Evolutionary conservation across 1,140 invertebrate species (phyloP).

Genomic region (Kradibia gibbosae): DNA sequence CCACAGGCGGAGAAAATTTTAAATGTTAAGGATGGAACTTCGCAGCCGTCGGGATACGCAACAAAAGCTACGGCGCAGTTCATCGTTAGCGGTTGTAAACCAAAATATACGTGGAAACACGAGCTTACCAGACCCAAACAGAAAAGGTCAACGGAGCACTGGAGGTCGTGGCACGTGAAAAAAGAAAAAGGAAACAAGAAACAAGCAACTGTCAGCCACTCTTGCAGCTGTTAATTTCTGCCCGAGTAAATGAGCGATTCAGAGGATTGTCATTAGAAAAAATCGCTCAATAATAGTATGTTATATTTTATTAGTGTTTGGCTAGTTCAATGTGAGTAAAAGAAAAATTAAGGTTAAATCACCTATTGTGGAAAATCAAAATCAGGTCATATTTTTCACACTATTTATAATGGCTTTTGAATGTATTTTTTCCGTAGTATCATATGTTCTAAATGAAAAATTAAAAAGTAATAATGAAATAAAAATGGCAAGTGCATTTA

Average conservation of each 20-base stretch:
- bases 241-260: background rate
- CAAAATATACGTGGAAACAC: conserved; percentile 10
- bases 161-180: background rate
- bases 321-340: background rate
- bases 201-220: background rate
- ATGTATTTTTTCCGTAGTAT: background rate
- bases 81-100: background rate
- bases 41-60: background rate
- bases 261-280: background rate
- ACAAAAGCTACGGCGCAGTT: background rate
- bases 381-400: background rate
- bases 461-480: too few species aligned
- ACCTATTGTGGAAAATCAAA: background rate
- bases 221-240: conserved; percentile 7
- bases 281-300: background rate
- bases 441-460: too few species aligned
- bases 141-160: conserved; percentile 14
- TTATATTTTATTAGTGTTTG: background rate
- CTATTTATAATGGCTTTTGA: background rate
- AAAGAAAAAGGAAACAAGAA: background rate
- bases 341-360: background rate
- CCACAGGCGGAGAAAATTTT: background rate
- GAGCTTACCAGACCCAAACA: conserved; percentile 7
- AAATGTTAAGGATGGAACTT: background rate
- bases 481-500: too few species aligned